Evolutionary conservation across 2,797 vertebrate species (phyloP).

Genomic region (Columba guinea): DNA sequence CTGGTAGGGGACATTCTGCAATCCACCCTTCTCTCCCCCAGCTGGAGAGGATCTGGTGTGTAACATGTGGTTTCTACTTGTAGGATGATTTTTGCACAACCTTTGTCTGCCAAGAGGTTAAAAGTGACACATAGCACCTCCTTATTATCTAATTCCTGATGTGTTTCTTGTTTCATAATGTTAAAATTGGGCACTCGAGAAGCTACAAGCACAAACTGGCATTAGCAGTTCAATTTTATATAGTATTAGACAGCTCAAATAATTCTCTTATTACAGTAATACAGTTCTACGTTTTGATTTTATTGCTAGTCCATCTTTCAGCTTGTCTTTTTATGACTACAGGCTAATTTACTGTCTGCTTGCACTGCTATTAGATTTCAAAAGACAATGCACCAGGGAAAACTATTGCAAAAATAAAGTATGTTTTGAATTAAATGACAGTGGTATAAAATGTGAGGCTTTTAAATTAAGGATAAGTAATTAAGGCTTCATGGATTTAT

Average conservation of each 20-base stretch:
- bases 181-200: neutral
- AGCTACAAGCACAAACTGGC: neutral
- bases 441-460: neutral
- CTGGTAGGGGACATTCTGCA: neutral
- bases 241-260: neutral
- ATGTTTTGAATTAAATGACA: neutral
- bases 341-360: neutral
- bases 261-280: neutral
- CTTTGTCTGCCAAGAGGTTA: neutral
- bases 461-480: neutral
- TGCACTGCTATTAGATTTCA: neutral
- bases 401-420: neutral
- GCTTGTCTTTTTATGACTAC: neutral
- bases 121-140: neutral
- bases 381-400: neutral
- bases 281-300: slow-evolving; percentile 3
- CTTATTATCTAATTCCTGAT: neutral
- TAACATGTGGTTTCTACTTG: neutral
- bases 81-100: neutral
- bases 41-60: rapidly evolving
- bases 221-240: neutral
- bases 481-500: neutral
- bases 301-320: slow-evolving; percentile 8
- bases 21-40: neutral
- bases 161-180: neutral